Evolutionary conservation across 92 coral and sea anemone species (phyloP), one percentile per base, ranked within the genome.

Genomic region (Siderastrea radians): DNA sequence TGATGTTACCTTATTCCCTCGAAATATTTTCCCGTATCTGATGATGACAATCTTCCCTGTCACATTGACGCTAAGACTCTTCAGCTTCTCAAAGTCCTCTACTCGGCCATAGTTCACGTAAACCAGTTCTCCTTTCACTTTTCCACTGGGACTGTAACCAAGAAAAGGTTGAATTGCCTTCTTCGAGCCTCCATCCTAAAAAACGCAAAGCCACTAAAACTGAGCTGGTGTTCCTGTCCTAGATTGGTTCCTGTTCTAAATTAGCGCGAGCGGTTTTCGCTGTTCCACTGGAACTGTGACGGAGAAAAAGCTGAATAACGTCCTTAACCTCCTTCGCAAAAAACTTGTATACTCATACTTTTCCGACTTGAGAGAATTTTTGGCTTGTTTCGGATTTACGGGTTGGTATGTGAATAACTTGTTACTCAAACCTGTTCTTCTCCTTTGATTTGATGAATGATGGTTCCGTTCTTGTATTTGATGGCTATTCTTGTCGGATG

Each of bases 71-170:
- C 87, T 85, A 9, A 92, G 81, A n/a, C 83, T 88, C 49, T 86
- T 83, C 51, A 96, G 88, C 50, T 67, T 60, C 65, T 89, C 84
- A 65, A 96, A 96, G 92, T 96, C 99, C 75, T 91, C 85, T 52
- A 93, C 83, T 9, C 85, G 90, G 26, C 98, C 99, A 68, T 96
- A 93, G 83, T 96, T 92, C 45, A 93, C 98, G 84, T 96, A 96
- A n/a, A 96, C 95, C 6, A 96, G 89, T 13, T 95, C 95, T 12
- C 98, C 98, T 19, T 91, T 88, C 7, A 79, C 98, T 14, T 86
- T 86, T 67, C 99, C 98, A 4, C 91, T 88, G 2, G 99, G 99
- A 26, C 98, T 86, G 88, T 94, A 96, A 60, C 94, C 97, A 16
- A 92, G 89, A 76, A 92, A 88, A 6, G 95, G 99, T 19, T 90